Evolutionary conservation across 2,113 vertebrate species (phyloP), one percentile per base, ranked within the genome.

Genomic region (Parus major): DNA sequence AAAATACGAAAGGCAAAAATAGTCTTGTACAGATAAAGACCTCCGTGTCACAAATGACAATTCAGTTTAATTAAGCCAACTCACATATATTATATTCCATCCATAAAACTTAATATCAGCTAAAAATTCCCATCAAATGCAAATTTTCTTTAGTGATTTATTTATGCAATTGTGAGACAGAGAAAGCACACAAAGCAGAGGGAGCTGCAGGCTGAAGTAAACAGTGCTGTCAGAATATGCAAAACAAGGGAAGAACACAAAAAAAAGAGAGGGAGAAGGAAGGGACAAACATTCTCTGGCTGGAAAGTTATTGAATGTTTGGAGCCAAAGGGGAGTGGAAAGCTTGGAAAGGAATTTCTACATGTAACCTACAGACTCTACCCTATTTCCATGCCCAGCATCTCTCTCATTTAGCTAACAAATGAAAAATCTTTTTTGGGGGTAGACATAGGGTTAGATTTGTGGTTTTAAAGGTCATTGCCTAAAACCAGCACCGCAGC

Each of bases 211-310:
- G 75, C 70, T 88, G 89, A 93, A 92, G 89, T 86, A 96, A 97
- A 96, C 81, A 93, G 69, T 83, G 90, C 63, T 96, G 95, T 95
- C 86, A 88, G 92, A 95, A 96, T 94, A 95, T 93, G 96, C 73
- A 95, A 95, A 95, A 94, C 91, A 90, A 92, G 87, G 33, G 70
- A 89, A 91, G 79, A 88, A 79, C 61, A 81, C 31, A 78, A 82
- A 83, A 86, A 88, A 93, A 77, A 52, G 61, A 91, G 64, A 76
- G 71, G 80, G 94, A 86, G 73, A 59, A 82, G 60, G 90, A 93
- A 94, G 35, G 92, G 88, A 96, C 93, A 93, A 95, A 96, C 83
- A 92, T 94, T 96, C 85, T 64, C 73, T 80, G 63, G 91, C 93
- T 96, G 87, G 73, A 82, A 95, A 96, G 92, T 82, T 93, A 92